These are phyloP conservation scores for Coleophora flavipennella DNA, from an alignment of 2,888 invertebrate species.

Conservation along the genomic window DNA sequence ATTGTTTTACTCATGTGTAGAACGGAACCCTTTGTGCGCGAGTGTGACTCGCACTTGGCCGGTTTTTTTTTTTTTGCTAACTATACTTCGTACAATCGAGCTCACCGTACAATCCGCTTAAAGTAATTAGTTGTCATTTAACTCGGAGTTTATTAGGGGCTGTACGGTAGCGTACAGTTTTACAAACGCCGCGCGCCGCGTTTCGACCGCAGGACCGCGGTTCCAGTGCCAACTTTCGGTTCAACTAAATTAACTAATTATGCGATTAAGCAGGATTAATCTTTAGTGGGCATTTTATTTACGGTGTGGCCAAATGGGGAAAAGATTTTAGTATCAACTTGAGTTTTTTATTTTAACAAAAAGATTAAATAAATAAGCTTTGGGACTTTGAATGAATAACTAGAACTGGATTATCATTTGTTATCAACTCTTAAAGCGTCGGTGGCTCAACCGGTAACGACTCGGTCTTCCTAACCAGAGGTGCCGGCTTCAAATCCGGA, in stretches of 20 bases:
- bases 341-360: neutral
- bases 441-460: no score
- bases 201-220: slow-evolving; percentile 2
- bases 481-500: no score
- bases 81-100: no score
- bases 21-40: no score
- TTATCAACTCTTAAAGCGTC: no score
- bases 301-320: neutral
- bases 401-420: no score
- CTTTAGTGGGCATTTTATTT: neutral
- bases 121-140: neutral
- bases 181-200: neutral
- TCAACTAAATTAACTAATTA: slow-evolving; percentile 8
- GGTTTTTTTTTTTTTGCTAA: no score
- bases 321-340: neutral
- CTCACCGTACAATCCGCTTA: neutral
- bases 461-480: no score
- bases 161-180: neutral
- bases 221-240: slow-evolving; percentile 2
- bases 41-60: no score
- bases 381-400: no score
- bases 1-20: no score
- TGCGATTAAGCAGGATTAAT: neutral
- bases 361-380: no score
- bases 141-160: neutral